Base-by-base conservation (phyloP, 2,113 vertebrate genomes). In the Erinaceus europaeus region DNA sequence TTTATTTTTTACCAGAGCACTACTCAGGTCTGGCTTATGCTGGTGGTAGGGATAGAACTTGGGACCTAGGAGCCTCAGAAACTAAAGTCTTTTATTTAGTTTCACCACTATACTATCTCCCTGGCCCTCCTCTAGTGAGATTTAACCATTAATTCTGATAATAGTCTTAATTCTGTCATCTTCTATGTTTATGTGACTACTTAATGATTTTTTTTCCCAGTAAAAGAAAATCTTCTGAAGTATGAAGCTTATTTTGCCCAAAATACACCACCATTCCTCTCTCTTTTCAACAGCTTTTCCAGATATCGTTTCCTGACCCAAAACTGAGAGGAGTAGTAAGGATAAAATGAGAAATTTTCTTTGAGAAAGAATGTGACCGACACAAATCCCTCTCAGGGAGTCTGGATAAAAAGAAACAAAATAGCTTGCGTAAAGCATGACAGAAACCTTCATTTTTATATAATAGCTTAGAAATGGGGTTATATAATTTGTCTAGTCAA, bases 401-500 rank as follows among this genome's bases (percentile, higher is more conserved):
- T 18, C 85, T 65, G 87, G 73, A 55, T 12, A 75, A 83, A 13
- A 61, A 32, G 17, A 73, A 84, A 4, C 50, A 92, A 86, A 65
- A 32, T 67, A 77, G 27, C 34, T 78, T 52, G 32, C 15, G 67
- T 68, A 25, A 73, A 90, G 42, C 29, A 46, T 18, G 15, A 64
- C n/a, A 74, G 69, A 65, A 64, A 68, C 25, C 48, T 32, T 89
- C 69, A 68, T 50, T 84, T 93, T 67, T 42, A 82, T 67, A 48
- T 4, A 48, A 73, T 32, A 18, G 18, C 48, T 27, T 76, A 75
- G 80, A 93, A 62, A 87, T 4, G 65, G n/a, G 11, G 27, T 3
- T 64, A 29, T n/a, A n/a, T n/a, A n/a, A n/a, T n/a, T n/a, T n/a
- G n/a, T n/a, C n/a, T 80, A 68, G 76, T 4, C 64, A 55, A 84